phyloP scores from a whole-genome alignment of 1,140 invertebrate genomes.

The Melipona quadrifasciata region DNA sequence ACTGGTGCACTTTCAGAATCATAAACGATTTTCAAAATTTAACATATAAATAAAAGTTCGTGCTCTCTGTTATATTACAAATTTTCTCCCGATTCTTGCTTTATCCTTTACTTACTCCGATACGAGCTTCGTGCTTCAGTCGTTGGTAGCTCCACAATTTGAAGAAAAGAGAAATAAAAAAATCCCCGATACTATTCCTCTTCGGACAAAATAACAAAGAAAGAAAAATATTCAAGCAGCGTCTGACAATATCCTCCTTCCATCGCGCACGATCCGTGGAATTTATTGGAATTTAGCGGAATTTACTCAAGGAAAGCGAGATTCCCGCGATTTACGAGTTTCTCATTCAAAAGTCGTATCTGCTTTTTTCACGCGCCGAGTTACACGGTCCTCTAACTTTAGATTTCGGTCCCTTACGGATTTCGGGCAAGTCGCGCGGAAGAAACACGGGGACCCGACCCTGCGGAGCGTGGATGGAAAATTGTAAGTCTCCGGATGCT shows the following conservation, averaged over 20 bases:
- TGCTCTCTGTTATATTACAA: too few relatives aligned
- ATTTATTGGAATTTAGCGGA: not conserved
- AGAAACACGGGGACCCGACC: not conserved
- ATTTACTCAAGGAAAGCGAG: not conserved
- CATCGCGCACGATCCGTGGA: not conserved
- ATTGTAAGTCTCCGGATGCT: conserved; percentile 8
- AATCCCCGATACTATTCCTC: too few relatives aligned
- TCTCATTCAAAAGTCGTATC: not conserved
- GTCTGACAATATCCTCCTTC: not conserved
- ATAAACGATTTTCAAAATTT: too few relatives aligned
- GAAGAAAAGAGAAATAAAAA: too few relatives aligned
- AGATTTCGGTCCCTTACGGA: not conserved
- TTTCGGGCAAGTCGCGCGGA: not conserved
- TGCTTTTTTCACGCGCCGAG: not conserved
- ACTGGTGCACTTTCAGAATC: too few relatives aligned
- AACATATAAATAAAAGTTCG: too few relatives aligned
- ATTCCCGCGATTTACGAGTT: conserved; percentile 7
- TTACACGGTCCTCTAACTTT: conserved; percentile 10
- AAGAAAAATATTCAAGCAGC: too few relatives aligned
- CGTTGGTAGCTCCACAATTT: too few relatives aligned
- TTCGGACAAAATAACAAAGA: too few relatives aligned
- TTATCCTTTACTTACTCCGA: too few relatives aligned
- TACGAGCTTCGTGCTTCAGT: too few relatives aligned
- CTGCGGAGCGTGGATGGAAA: not conserved
- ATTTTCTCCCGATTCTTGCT: too few relatives aligned